Conservation (phyloP, 2,888 invertebrate species). For the Brachyopa scutellaris region DNA sequence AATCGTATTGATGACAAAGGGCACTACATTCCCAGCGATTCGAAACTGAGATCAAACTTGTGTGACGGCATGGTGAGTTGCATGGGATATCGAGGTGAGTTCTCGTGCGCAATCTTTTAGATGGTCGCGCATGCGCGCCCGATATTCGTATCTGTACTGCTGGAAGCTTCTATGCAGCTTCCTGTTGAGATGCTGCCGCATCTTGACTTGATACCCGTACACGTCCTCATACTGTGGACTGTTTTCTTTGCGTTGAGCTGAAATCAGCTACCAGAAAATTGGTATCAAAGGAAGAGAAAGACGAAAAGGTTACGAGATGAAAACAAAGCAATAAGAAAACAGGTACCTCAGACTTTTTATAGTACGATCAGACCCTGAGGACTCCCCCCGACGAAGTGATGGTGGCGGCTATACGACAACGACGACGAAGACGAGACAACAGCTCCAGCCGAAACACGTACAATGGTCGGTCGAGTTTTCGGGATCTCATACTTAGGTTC, state of each 20-base stretch:
- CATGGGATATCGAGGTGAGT: slow-evolving; percentile 44
- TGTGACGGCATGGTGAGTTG: slow-evolving; percentile 7
- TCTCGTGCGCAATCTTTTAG: slow-evolving; percentile 21
- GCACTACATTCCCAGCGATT: slow-evolving; percentile 60
- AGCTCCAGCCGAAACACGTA: slow-evolving; percentile 36
- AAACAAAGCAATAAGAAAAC: slow-evolving; percentile 48
- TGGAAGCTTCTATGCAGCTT: slow-evolving; percentile 55
- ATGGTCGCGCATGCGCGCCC: slow-evolving; percentile 56
- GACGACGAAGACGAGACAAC: slow-evolving; percentile 16
- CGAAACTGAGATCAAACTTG: slow-evolving; percentile 60
- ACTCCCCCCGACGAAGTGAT: slow-evolving; percentile 12
- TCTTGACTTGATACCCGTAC: slow-evolving; percentile 21
- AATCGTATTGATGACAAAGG: slow-evolving; percentile 55
- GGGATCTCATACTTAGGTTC: slow-evolving; percentile 50
- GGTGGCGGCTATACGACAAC: background rate
- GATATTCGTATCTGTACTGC: slow-evolving; percentile 40
- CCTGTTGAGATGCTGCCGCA: slow-evolving; percentile 24
- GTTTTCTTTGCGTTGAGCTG: slow-evolving; percentile 38
- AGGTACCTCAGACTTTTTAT: slow-evolving; percentile 27
- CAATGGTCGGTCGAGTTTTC: slow-evolving; percentile 60
- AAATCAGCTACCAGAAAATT: slow-evolving; percentile 69
- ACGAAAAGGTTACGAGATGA: slow-evolving; percentile 34
- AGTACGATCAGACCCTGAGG: slow-evolving; percentile 18
- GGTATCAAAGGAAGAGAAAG: slow-evolving; percentile 4
- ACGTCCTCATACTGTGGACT: slow-evolving; percentile 23